Base-by-base conservation (phyloP, 2,888 invertebrate genomes). In the Linnaemya vulpina region DNA sequence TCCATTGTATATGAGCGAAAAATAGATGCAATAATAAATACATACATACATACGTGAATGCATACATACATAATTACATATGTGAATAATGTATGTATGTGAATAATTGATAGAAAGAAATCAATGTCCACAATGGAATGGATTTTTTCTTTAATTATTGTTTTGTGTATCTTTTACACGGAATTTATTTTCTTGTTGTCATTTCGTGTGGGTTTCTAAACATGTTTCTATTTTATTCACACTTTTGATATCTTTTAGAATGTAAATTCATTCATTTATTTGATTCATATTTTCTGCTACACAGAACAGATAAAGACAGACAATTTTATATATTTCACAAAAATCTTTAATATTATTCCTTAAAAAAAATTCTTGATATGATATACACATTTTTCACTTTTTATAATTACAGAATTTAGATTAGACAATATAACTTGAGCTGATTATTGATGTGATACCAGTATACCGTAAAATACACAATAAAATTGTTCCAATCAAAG, bases 381-480 rank as follows among this genome's bases (percentile, higher is more conserved):
- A 65, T 53, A 60, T 71, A 20, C 62, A 40, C 1, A 40, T 40
- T 40, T 13, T 62, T 17, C 1, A 55, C 30, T 46, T 53, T 63
- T 63, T 63, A 13, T 78, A 70, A 68, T 85, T 82, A 30, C 83
- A 85, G 85, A 83, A 75, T 71, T 75, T 71, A 82, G 58, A 74
- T 60, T 40, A 43, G 68, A 65, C 53, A 75, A 81, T 80, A 76
- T 71, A 60, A 74, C 40, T 40, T 49, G 22, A 68, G 51, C 62
- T 51, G 51, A 55, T 46, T 63, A 53, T 75, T 71, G 71, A 58
- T 78, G 82, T 75, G 75, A 75, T 75, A 65, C 62, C 43, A 65
- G 65, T 43, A 55, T 51, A 75, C 11, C 68, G 11, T 58, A 55
- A 55, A 55, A 68, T 43, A 62, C 51, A 38, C 15, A 71, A 71